Percentiles rank a stretch among this genome's conserved stretches.
Evolutionary conservation across 2,797 vertebrate species (phyloP).

Genomic region (Malurus leucopterus): DNA sequence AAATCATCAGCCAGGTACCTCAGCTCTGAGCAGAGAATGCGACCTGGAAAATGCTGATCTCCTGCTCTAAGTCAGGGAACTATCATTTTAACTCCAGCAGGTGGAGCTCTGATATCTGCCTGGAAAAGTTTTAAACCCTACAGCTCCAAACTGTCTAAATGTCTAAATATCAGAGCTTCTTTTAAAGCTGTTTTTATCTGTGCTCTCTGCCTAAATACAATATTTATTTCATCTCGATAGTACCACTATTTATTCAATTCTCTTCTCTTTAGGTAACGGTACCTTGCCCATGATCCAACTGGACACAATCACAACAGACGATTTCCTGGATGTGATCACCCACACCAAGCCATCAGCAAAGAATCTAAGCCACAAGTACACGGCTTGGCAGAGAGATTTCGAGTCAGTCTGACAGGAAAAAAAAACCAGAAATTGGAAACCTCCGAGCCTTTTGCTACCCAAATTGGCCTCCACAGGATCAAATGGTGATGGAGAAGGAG

Average conservation of each 20-base stretch:
- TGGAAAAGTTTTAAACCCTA: neutral
- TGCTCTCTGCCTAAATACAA: neutral
- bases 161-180: neutral
- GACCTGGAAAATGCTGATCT: neutral
- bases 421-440: fast-evolving
- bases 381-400: constrained; percentile 86
- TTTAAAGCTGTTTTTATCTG: neutral
- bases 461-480: neutral
- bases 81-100: constrained; percentile 40
- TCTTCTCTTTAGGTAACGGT: constrained; percentile 63
- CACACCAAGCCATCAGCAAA: constrained; percentile 90
- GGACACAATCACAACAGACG: constrained; percentile 84
- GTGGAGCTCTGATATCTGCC: constrained; percentile 42
- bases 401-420: constrained; percentile 76
- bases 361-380: constrained; percentile 81
- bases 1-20: constrained; percentile 81
- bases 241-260: neutral
- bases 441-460: neutral
- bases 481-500: neutral
- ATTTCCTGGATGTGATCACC: constrained; percentile 86
- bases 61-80: neutral
- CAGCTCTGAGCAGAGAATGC: neutral
- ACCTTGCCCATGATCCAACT: constrained; percentile 72
- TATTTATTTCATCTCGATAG: neutral
- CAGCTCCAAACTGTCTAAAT: neutral